Conservation (phyloP, 2,888 invertebrate genomes). For the Eilema sororculum region DNA sequence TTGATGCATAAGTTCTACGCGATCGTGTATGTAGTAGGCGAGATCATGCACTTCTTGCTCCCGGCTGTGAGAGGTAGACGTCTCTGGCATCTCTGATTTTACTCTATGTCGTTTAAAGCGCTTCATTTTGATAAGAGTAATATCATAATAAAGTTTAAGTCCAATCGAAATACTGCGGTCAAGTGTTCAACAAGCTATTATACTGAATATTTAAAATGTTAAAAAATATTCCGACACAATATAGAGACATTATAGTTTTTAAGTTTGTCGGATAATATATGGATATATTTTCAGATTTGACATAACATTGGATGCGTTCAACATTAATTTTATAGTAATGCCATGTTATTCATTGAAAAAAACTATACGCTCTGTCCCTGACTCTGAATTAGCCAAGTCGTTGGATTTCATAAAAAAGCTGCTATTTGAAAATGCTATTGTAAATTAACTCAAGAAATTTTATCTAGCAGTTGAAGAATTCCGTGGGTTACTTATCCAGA, state of each 20-base stretch:
- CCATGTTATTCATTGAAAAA: too few relatives aligned
- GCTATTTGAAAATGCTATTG: too few relatives aligned
- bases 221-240: too few relatives aligned
- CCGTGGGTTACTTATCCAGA: too few relatives aligned
- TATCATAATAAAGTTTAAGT: neutral
- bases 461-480: too few relatives aligned
- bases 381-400: too few relatives aligned
- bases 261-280: neutral
- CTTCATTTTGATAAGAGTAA: conserved; percentile 38
- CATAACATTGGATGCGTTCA: conserved; percentile 7
- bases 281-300: neutral
- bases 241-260: neutral
- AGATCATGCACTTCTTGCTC: conserved; percentile 81
- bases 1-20: conserved; percentile 88
- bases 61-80: conserved; percentile 55
- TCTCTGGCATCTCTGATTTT: conserved; percentile 69
- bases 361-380: too few relatives aligned
- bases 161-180: neutral
- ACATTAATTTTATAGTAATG: neutral
- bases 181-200: neutral
- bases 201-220: neutral
- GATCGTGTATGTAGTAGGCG: conserved; percentile 86
- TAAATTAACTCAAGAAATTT: too few relatives aligned
- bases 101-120: conserved; percentile 62
- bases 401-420: too few relatives aligned